Base-by-base conservation (phyloP, 2,113 vertebrate species). In the Muscicapa adusta region DNA sequence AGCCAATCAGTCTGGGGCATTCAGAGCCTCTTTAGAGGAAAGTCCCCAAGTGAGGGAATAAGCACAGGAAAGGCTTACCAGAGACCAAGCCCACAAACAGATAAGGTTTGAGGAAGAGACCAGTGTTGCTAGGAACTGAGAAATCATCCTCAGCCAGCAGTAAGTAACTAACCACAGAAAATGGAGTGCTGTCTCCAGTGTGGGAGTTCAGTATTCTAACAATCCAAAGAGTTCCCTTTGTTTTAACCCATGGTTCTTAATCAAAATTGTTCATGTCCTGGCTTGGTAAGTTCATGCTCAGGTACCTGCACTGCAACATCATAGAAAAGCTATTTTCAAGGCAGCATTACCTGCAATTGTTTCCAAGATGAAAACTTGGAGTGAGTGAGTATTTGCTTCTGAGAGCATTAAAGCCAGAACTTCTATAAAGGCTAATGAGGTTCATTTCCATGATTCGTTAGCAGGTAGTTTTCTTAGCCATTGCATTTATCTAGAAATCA, bases 101-200 rank as follows among this genome's bases (percentile, higher is more conserved):
- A 87, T 78, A 92, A 81, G 36, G 31, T 94, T 42, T 92, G 89
- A 91, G 94, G 76, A 95, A 93, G 83, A 89, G 45, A 68, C 25
- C n/a, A 89, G 62, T 36, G 72, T 63, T 87, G 57, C 68, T 81
- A 89, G 68, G 84, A 93, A 85, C 76, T 72, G 68, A 93, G 66
- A 96, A 92, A 54, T 75, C 76, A 78, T 78, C 53, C 57, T 89
- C 57, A 87, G 80, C 65, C 81, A 91, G 57, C 3, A 12, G 9
- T 40, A 73, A 92, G 58, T 62, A 85, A 42, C 71, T 25, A 74
- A 86, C 61, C 88, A 89, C 86, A 93, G 18, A 67, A 91, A 77
- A 81, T 0, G 54, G 56, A 92, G 33, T 20, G 19, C 38, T 24
- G 10, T 72, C 61, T 84, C 22, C 56, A 75, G 36, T 28, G 23